These are phyloP conservation scores for Phalacrocorax brasilianus DNA, from an alignment of 2,113 vertebrate species.

Conservation along the genomic window DNA sequence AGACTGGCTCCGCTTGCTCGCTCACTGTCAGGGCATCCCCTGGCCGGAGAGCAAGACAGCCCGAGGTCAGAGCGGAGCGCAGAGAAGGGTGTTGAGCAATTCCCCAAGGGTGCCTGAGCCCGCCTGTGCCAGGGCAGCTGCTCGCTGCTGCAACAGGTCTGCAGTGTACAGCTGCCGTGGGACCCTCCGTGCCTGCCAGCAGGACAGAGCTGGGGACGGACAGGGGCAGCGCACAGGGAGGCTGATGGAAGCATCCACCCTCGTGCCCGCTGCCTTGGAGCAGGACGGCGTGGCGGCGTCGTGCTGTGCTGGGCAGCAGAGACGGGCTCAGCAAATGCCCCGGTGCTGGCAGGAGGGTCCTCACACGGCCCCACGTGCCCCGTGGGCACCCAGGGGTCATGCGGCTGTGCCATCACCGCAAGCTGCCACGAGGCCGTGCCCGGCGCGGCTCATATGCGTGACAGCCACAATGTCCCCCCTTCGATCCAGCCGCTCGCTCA, in stretches of 20 bases:
- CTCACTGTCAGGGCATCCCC: neutral
- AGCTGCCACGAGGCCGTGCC: neutral
- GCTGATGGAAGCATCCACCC: fast-evolving
- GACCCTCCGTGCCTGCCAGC: neutral
- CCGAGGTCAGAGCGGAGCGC: neutral
- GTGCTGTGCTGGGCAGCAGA: neutral
- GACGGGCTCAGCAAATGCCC: neutral
- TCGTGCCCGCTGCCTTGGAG: fast-evolving
- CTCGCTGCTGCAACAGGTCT: neutral
- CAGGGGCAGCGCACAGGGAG: neutral
- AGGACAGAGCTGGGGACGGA: neutral
- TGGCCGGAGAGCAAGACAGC: neutral
- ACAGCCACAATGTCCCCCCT: neutral
- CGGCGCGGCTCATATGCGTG: neutral
- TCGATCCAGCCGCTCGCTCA: conserved; percentile 51
- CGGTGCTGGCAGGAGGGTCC: neutral
- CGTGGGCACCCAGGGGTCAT: neutral
- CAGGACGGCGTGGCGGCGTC: fast-evolving
- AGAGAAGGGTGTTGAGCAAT: neutral
- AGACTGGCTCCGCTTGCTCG: neutral
- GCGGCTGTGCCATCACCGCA: fast-evolving
- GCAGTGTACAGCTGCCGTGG: neutral
- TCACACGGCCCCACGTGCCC: fast-evolving
- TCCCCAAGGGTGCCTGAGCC: neutral
- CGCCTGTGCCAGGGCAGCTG: neutral